These are phyloP conservation scores for Phortica okadai DNA, from an alignment of 2,888 invertebrate species.

Conservation along the genomic window DNA sequence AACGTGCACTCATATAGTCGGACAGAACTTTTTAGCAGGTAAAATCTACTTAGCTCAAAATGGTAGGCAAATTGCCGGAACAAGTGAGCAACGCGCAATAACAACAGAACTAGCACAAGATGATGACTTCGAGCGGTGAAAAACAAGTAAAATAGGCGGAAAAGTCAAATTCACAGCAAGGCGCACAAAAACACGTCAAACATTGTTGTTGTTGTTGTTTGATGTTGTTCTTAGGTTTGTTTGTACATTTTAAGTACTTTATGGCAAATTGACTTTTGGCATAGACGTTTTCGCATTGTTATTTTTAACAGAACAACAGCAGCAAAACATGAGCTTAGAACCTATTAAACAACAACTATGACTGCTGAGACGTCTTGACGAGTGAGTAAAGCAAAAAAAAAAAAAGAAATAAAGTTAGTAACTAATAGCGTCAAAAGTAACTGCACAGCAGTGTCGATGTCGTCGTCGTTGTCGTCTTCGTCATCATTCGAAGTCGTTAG, in stretches of 20 bases:
- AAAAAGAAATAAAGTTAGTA: constrained; percentile 52
- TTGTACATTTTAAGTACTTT: constrained; percentile 28
- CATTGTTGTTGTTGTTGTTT: background rate
- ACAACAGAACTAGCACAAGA: constrained; percentile 9
- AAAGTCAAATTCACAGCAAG: background rate
- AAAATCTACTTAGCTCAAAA: too few species aligned
- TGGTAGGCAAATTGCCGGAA: background rate
- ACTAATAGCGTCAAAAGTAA: background rate
- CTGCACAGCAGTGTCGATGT: background rate
- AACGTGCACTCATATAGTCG: too few species aligned
- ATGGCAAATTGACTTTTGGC: constrained; percentile 57
- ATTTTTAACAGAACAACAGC: background rate
- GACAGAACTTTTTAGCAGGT: too few species aligned
- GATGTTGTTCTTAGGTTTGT: constrained; percentile 25
- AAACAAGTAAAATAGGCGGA: constrained; percentile 8
- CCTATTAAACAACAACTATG: too few species aligned
- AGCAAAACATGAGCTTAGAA: constrained; percentile 27
- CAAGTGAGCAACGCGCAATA: background rate
- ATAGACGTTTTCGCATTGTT: constrained; percentile 56
- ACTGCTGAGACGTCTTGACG: constrained; percentile 23
- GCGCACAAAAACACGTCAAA: background rate
- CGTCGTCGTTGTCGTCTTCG: background rate
- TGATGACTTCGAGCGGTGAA: background rate
- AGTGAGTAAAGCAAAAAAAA: constrained; percentile 44
- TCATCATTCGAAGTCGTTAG: background rate